Evolutionary conservation across 2,797 vertebrate genomes (phyloP).

Genomic region (Euphonia xanthogaster): DNA sequence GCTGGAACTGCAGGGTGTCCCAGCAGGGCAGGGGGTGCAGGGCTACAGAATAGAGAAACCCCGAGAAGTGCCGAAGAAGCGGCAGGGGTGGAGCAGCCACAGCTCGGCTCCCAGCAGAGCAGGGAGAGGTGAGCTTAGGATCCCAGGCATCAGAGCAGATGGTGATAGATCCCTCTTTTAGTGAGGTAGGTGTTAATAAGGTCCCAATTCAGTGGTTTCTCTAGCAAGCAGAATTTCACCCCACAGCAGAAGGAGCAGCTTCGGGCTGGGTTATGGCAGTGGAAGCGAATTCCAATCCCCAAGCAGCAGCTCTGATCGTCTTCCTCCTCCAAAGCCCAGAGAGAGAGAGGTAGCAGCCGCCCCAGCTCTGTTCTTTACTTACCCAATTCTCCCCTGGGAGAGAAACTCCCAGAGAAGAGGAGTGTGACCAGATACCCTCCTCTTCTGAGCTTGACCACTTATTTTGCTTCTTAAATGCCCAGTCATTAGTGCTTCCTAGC

Average conservation of each 20-base stretch:
- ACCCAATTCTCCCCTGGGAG: background rate
- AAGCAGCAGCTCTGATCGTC: background rate
- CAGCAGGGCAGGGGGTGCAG: background rate
- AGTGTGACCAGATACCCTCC: background rate
- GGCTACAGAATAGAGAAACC: background rate
- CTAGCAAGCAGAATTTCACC: background rate
- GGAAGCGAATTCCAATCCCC: background rate
- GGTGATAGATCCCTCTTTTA: background rate
- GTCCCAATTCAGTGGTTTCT: background rate
- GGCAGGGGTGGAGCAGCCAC: background rate
- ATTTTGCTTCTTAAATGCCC: background rate
- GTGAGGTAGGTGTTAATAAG: background rate
- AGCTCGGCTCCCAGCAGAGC: background rate
- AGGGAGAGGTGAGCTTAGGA: background rate
- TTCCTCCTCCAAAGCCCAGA: background rate
- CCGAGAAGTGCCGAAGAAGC: background rate
- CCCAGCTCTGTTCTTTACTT: background rate
- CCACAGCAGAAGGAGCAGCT: background rate
- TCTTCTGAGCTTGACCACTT: background rate
- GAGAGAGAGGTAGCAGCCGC: background rate
- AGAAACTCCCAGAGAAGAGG: background rate
- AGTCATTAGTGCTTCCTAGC: background rate
- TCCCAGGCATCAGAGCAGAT: background rate
- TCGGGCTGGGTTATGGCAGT: fast-evolving
- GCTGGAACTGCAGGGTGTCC: background rate